phyloP scores from a whole-genome alignment of 2,888 invertebrate species.

The Stramonita haemastoma region DNA sequence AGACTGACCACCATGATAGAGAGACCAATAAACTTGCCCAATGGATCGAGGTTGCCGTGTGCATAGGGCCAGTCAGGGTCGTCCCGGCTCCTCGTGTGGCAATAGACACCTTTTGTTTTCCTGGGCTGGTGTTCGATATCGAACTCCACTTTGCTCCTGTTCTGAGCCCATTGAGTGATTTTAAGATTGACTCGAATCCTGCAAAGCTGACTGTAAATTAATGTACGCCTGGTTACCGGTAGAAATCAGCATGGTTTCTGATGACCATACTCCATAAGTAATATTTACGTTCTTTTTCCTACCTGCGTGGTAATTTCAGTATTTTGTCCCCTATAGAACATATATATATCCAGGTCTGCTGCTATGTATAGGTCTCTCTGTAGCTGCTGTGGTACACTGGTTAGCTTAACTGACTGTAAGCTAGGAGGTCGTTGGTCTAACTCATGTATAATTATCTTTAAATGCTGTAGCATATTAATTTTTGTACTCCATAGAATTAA shows the following conservation, averaged over 20 bases:
- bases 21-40: slow-evolving; percentile 45
- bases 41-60: slow-evolving; percentile 42
- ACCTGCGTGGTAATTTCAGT: neutral
- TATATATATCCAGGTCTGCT: too few relatives aligned
- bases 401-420: too few relatives aligned
- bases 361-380: too few relatives aligned
- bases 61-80: slow-evolving; percentile 38
- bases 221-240: neutral
- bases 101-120: neutral
- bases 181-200: neutral
- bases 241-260: neutral
- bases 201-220: neutral
- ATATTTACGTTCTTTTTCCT: neutral
- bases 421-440: too few relatives aligned
- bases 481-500: too few relatives aligned
- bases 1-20: slow-evolving; percentile 41
- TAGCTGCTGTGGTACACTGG: too few relatives aligned
- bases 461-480: too few relatives aligned
- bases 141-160: slow-evolving; percentile 10
- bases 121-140: slow-evolving; percentile 6
- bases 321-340: neutral
- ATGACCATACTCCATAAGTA: neutral
- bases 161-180: neutral
- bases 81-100: slow-evolving; percentile 30
- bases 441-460: too few relatives aligned